A percentile compares a stretch with the other conserved stretches of the same genome.
phyloP scores from a whole-genome alignment of 2,888 invertebrate genomes.

The Stenodera caucasica region DNA sequence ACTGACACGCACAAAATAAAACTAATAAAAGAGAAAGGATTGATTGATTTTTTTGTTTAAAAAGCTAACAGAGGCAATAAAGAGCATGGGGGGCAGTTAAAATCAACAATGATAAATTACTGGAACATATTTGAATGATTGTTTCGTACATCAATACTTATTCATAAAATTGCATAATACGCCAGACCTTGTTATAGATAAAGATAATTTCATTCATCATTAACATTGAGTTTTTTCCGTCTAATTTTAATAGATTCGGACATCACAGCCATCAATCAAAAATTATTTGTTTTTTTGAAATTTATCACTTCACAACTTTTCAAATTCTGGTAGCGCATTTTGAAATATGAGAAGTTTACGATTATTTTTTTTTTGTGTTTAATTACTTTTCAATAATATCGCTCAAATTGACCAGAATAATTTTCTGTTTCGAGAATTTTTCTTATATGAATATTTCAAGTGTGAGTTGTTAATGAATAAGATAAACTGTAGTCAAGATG shows the following conservation, averaged over 20 bases:
- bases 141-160: neutral
- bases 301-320: too few species aligned
- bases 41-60: neutral
- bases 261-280: neutral
- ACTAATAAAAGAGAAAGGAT: too few species aligned
- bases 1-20: too few species aligned
- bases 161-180: slow-evolving; percentile 2
- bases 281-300: too few species aligned
- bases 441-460: neutral
- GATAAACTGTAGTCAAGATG: neutral
- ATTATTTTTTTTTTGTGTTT: neutral
- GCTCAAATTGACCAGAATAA: neutral
- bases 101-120: slow-evolving; percentile 1
- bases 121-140: neutral
- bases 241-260: too few species aligned
- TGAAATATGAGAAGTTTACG: too few species aligned
- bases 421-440: neutral
- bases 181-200: slow-evolving; percentile 3
- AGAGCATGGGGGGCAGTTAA: too few species aligned
- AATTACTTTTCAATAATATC: neutral
- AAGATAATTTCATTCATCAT: slow-evolving; percentile 3
- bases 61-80: too few species aligned
- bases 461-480: neutral
- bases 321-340: too few species aligned
- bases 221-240: neutral